These are phyloP conservation scores for Ceraclea dissimilis DNA, from an alignment of 2,888 invertebrate genomes.

Conservation along the genomic window DNA sequence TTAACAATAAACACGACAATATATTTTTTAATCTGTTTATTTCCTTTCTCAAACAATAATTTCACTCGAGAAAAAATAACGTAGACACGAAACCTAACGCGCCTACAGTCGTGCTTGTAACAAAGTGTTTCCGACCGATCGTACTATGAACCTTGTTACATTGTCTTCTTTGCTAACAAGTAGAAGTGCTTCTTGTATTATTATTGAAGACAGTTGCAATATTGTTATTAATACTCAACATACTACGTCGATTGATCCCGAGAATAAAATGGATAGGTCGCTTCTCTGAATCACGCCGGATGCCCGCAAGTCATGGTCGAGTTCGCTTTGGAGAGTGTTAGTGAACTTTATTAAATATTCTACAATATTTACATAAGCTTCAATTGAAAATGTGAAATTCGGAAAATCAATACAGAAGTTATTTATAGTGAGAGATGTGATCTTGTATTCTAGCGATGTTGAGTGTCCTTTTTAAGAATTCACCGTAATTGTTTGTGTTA, in stretches of 20 bases:
- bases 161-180: not conserved
- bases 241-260: not conserved
- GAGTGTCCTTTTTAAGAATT: too few relatives aligned
- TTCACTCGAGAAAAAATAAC: not conserved
- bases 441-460: too few relatives aligned
- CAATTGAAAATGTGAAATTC: too few relatives aligned
- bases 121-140: not conserved
- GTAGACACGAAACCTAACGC: not conserved
- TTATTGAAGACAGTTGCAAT: not conserved
- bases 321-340: constrained; percentile 34
- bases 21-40: too few relatives aligned
- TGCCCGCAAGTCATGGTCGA: constrained; percentile 30
- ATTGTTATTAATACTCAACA: not conserved
- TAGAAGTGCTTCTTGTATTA: not conserved
- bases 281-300: constrained; percentile 19
- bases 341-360: constrained; percentile 22
- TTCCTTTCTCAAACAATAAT: not conserved
- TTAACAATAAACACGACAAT: not conserved
- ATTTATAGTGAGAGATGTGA: too few relatives aligned
- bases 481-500: too few relatives aligned
- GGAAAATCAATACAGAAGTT: too few relatives aligned
- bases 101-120: not conserved
- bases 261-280: constrained; percentile 2
- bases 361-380: too few relatives aligned
- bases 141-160: not conserved